Evolutionary conservation across 2,797 vertebrate species (phyloP), one percentile per base, ranked within the genome.

Genomic region (Pseudocheirus occidentalis): DNA sequence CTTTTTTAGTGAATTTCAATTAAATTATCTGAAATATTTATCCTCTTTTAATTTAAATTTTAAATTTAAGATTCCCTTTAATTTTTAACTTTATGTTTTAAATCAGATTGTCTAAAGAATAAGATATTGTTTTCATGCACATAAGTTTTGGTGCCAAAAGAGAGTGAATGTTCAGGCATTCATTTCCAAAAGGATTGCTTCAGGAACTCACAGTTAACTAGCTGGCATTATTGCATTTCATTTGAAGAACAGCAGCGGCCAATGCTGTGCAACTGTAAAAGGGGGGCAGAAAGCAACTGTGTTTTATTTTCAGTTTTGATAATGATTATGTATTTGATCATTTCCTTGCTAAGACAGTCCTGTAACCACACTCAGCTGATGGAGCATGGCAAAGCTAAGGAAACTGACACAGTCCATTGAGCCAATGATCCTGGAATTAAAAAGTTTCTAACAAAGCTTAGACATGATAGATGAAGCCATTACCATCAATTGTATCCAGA

Each of bases 371-470:
- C 16, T 1, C 91, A 97, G 91, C 87, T 94, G 94, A 90, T 91
- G 92, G 93, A 93, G 66, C 87, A 31, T 94, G 89, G 93, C 91
- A 0, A 93, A 98, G 95, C 94, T 95, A 94, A 93, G 94, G 93
- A 97, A 94, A 53, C 27, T 55, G 87, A 95, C 97, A 7, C 62
- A 90, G 93, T 91, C 97, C 96, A 95, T 93, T 87, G 81, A 96
- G 81, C 90, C 96, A 92, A 5, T 59, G 95, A 97, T 97, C 95
- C 89, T 54, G 91, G 95, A 97, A 95, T 97, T 95, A 27, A 92
- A 93, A 98, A 97, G 89, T 97, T 59, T 93, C 90, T 94, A 93
- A 93, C 40, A 95, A 95, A 95, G 90, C 52, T 46, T 31, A 92
- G 66, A 90, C 90, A 52, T 93, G 95, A 97, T 94, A 90, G 94